Percentiles rank a stretch among this genome's conserved stretches.
phyloP scores from a whole-genome alignment of 2,113 vertebrate genomes.

The Chamaea fasciata region DNA sequence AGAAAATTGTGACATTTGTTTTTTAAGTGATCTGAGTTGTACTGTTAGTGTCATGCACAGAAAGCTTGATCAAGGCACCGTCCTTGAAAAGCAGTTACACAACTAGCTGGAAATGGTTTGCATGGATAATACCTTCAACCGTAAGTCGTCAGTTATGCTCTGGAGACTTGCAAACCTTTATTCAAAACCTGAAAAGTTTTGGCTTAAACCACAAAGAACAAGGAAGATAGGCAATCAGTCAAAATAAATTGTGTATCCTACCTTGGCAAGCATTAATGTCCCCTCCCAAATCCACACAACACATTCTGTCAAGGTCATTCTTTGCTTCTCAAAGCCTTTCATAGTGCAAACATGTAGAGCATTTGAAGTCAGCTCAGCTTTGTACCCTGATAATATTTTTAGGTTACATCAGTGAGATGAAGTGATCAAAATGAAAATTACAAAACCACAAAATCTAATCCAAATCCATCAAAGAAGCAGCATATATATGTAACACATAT shows the following conservation, averaged over 20 bases:
- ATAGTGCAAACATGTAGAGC: neutral
- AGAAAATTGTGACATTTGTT: neutral
- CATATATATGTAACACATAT: neutral
- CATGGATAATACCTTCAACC: neutral
- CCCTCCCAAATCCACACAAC: neutral
- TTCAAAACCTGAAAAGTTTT: neutral
- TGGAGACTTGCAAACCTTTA: neutral
- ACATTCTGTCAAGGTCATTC: neutral
- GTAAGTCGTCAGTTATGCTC: neutral
- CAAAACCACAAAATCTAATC: neutral
- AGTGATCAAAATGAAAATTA: neutral
- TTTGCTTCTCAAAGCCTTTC: neutral
- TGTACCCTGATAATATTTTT: neutral
- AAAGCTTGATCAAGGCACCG: neutral
- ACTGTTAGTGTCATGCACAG: fast-evolving
- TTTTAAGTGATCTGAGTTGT: neutral
- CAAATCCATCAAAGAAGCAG: neutral
- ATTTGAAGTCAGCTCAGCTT: neutral
- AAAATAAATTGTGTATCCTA: neutral
- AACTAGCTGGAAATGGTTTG: neutral
- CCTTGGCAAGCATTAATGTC: neutral
- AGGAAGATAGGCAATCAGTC: neutral
- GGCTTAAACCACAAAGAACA: neutral
- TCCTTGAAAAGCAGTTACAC: neutral
- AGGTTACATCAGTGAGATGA: neutral